These are phyloP conservation scores for Pantherophis guttatus DNA, from an alignment of 2,113 vertebrate species.

Conservation along the genomic window DNA sequence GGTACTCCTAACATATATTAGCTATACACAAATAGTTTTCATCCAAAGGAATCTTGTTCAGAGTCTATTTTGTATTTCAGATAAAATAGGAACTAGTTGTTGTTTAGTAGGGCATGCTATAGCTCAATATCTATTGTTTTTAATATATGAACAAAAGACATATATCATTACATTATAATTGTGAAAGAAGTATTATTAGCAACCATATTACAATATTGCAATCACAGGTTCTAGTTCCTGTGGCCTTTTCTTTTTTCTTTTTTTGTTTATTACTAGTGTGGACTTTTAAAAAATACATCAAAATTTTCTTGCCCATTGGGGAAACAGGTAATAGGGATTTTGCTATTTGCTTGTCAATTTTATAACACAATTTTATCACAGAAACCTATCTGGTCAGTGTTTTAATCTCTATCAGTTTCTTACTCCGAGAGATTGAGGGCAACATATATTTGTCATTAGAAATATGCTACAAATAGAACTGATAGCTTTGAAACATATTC, in stretches of 20 bases:
- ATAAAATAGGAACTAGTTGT: not conserved
- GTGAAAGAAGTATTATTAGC: not conserved
- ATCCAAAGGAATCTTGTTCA: not conserved
- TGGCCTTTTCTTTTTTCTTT: not conserved
- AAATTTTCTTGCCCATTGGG: not conserved
- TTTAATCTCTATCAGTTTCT: not conserved
- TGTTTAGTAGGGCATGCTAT: not conserved
- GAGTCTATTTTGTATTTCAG: not conserved
- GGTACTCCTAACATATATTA: not conserved
- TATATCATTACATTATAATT: not conserved
- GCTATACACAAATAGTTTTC: not conserved
- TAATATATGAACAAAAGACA: not conserved
- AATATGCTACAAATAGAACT: not conserved
- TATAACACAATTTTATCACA: not conserved
- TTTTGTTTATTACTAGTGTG: not conserved
- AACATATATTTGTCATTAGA: not conserved
- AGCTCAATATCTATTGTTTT: not conserved
- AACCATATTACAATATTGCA: not conserved
- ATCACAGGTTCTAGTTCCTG: not conserved
- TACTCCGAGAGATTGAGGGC: not conserved
- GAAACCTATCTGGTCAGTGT: not conserved
- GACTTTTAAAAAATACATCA: not conserved
- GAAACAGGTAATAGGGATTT: not conserved
- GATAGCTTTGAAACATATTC: not conserved
- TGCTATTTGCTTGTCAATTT: not conserved